Evolutionary conservation across 2,113 vertebrate species (phyloP), one percentile per base, ranked within the genome.

Genomic region (Tragulus kanchil): DNA sequence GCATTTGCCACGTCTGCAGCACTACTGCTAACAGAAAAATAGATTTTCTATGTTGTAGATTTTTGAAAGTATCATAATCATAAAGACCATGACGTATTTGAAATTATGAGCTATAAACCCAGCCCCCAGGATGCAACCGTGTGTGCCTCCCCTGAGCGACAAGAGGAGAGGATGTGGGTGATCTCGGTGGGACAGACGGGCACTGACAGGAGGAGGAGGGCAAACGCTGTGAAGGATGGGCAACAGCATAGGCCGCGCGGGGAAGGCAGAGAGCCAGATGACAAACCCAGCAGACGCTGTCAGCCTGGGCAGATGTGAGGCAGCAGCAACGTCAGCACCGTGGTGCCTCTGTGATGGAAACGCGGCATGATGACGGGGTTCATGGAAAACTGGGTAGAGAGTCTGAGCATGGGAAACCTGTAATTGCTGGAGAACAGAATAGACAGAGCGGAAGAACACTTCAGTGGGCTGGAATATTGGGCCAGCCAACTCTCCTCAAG

Each of bases 81-180:
- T 73, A 73, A 73, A 73, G 69, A 73, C 42, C 45, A 28, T 56
- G 61, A 69, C 67, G 50, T 64, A 36, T 28, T 85, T 96, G 86
- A 90, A 93, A 48, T 56, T 56, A 71, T 36, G 54, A 78, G 28
- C 54, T 54, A 54, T 6, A 2, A 54, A 16, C 21, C n/a, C n/a
- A n/a, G n/a, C n/a, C n/a, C n/a, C n/a, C n/a, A n/a, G n/a, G n/a
- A n/a, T n/a, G n/a, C n/a, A n/a, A n/a, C n/a, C n/a, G n/a, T 5
- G 4, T 23, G 31, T 19, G n/a, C 36, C 45, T 56, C 36, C 23
- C 23, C 23, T 12, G 9, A 52, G 1, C 2, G 26, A 69, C 1
- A 5, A 14, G 3, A 42, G 28, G 1, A 7, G 59, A 48, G 45
- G 28, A 25, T 5, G 54, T 42, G 17, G 45, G 28, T 23, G 25